Base-by-base conservation (phyloP, 2,113 vertebrate genomes). In the Notothenia coriiceps region DNA sequence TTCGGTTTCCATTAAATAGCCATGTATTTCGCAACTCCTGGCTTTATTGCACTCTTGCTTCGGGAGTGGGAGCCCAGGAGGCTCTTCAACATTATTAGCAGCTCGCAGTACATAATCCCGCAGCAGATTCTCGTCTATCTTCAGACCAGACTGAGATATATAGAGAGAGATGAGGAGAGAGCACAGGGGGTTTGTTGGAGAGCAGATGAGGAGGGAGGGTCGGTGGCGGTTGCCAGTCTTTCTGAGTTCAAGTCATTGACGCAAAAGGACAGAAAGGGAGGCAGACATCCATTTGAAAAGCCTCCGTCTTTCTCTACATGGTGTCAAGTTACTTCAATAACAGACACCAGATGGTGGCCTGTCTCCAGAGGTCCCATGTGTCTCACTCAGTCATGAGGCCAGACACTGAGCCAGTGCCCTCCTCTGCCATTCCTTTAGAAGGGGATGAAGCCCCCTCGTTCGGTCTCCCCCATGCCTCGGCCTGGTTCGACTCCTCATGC, bases 11-110 rank as follows among this genome's bases (percentile, higher is more conserved):
- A 94, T 94, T 94, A 94, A 93, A 94, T 81, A 90, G 91, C 82
- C 62, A 66, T 88, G 94, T 84, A 91, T 93, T 92, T 94, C 81
- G 86, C 80, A 88, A 91, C 90, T 86, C 88, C 87, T 51, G 88
- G 92, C 88, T 94, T 96, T 96, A 96, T 96, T 96, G 95, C 93
- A 86, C 91, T 85, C 94, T 88, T 95, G 94, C 93, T 89, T 56
- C 74, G 93, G 93, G 95, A 95, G 79, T 51, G 73, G 82, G 87
- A 85, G 83, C 94, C 93, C 90, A 86, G 78, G 93, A 95, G 94
- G 85, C 93, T 93, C 90, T 92, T 92, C 90, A 89, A 90, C 92
- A 91, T 95, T 96, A 96, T 96, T 96, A 94, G 94, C 92, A 91
- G 94, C 91, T 92, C 83, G 82, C 88, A 91, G 91, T 91, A 91